phyloP scores from a whole-genome alignment of 2,888 invertebrate species.

The Cephus pulcher region DNA sequence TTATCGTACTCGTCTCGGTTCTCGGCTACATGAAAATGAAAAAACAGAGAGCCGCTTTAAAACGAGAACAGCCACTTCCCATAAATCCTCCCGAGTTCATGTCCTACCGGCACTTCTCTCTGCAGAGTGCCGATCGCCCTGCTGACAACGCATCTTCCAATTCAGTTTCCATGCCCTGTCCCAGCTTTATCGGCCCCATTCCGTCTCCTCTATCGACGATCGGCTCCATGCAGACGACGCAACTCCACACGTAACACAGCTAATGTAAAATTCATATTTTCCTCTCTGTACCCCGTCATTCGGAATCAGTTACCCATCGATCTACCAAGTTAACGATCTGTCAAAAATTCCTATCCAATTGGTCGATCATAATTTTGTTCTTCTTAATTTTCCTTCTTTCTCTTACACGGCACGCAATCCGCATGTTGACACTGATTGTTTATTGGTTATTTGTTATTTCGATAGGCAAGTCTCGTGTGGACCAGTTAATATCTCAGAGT shows the following conservation, averaged over 20 bases:
- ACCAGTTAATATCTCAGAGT: no score
- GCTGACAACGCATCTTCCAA: constrained; percentile 48
- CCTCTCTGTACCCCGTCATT: no score
- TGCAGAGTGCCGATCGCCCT: constrained; percentile 73
- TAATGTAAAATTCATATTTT: no score
- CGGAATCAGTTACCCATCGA: no score
- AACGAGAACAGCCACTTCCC: constrained; percentile 73
- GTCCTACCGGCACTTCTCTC: constrained; percentile 80
- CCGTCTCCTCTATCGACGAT: constrained; percentile 20
- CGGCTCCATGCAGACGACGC: constrained; percentile 45
- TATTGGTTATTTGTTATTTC: no score
- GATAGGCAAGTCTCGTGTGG: no score
- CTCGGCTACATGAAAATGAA: constrained; percentile 87
- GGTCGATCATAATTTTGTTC: no score
- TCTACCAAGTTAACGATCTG: no score
- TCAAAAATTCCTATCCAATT: no score
- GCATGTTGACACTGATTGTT: no score
- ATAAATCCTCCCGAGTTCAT: constrained; percentile 81
- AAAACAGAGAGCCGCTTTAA: constrained; percentile 82
- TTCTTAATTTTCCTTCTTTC: no score
- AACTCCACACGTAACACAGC: constrained; percentile 28
- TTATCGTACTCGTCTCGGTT: constrained; percentile 84
- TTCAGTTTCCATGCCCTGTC: constrained; percentile 36
- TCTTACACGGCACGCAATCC: no score
- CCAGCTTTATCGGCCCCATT: constrained; percentile 61